Evolutionary conservation across 2,113 vertebrate species (phyloP).

Genomic region (Glaucomys volans): DNA sequence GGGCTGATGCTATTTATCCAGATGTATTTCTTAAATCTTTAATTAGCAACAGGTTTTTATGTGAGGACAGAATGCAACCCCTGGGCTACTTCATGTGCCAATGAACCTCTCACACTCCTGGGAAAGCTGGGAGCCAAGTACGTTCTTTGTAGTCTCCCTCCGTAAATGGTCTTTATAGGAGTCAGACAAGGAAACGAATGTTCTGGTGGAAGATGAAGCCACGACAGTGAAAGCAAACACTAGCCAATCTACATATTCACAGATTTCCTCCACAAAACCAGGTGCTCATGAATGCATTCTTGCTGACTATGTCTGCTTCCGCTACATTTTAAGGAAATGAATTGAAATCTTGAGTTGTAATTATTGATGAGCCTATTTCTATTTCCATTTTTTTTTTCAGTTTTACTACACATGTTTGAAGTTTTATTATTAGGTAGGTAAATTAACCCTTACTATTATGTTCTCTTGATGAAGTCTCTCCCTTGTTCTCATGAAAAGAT

Average conservation of each 20-base stretch:
- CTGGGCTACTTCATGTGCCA: constrained; percentile 33
- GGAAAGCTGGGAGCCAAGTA: not conserved
- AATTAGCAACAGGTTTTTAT: constrained; percentile 83
- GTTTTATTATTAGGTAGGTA: not conserved
- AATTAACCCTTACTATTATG: not conserved
- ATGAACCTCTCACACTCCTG: not conserved
- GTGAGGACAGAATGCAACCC: constrained; percentile 42
- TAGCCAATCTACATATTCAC: not conserved
- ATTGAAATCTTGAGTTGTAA: not conserved
- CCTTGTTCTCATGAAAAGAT: not conserved
- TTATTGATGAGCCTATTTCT: not conserved
- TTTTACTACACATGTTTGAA: not conserved
- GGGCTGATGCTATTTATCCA: constrained; percentile 87
- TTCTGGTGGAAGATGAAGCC: not conserved
- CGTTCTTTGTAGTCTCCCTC: not conserved
- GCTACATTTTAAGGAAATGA: not conserved
- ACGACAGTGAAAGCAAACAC: not conserved
- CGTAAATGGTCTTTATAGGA: not conserved
- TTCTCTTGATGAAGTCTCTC: not conserved
- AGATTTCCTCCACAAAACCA: not conserved
- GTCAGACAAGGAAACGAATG: not conserved
- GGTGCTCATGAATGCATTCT: too few species aligned
- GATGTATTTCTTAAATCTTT: constrained; percentile 89
- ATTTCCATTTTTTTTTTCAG: not conserved
- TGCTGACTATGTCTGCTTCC: not conserved